Conservation (phyloP, 2,113 vertebrate genomes). For the Perognathus longimembris region DNA sequence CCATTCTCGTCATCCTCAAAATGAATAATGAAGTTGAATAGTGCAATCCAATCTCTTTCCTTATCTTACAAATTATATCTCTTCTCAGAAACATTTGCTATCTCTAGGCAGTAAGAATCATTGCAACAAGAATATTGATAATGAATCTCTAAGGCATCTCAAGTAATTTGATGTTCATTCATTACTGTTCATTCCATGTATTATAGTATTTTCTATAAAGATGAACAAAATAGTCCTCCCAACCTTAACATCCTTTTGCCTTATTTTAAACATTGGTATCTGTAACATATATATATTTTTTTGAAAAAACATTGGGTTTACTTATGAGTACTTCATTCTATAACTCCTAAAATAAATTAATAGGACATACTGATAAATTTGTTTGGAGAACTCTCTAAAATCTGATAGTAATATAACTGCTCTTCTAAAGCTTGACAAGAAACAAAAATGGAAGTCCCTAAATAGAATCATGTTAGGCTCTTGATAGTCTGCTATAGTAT, state of each 20-base stretch:
- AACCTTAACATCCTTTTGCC: not conserved
- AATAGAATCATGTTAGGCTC: constrained; percentile 7
- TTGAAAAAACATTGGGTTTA: no score
- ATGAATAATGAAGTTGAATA: constrained; percentile 26
- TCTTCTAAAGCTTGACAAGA: constrained; percentile 45
- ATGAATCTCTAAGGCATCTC: not conserved
- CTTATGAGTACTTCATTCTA: constrained; percentile 18
- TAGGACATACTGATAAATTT: not conserved
- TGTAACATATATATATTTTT: no score
- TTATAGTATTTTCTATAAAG: constrained; percentile 46
- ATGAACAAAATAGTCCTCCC: constrained; percentile 20
- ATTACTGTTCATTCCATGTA: not conserved
- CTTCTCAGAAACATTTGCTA: constrained; percentile 2
- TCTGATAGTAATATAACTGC: constrained; percentile 5
- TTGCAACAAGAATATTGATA: constrained; percentile 13
- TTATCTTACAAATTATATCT: not conserved
- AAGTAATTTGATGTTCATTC: constrained; percentile 40
- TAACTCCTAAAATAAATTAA: constrained; percentile 50
- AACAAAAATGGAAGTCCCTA: constrained; percentile 25
- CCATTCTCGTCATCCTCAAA: constrained; percentile 5
- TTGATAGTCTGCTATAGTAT: not conserved
- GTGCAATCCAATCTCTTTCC: constrained; percentile 37
- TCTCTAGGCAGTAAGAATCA: constrained; percentile 6
- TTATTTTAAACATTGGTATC: constrained; percentile 49
- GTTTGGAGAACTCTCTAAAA: constrained; percentile 21